Evolutionary conservation across 1,140 invertebrate genomes (phyloP).

Genomic region (Eriocheir sinensis): DNA sequence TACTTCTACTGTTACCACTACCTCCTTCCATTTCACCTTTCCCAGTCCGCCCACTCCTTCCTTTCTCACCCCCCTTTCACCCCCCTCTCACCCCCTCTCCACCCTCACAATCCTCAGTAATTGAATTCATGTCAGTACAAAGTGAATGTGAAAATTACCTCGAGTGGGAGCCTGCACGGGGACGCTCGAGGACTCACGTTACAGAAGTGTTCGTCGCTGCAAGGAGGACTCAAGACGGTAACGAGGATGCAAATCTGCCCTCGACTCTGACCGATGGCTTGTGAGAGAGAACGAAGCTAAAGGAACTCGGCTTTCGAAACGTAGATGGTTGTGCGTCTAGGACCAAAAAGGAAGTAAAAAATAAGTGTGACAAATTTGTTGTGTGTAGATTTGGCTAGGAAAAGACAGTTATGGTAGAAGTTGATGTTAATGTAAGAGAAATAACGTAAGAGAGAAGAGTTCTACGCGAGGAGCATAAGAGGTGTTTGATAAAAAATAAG

Average conservation of each 20-base stretch:
- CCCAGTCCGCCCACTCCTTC: not conserved
- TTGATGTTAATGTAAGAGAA: no score
- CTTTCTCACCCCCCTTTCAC: no score
- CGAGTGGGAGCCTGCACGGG: slow-evolving; percentile 18
- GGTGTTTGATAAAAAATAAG: no score
- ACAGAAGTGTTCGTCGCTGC: not conserved
- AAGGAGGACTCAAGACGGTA: not conserved
- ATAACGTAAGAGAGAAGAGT: no score
- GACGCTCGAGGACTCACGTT: slow-evolving; percentile 3
- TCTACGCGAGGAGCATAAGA: no score
- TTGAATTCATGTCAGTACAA: slow-evolving; percentile 61
- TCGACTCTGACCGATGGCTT: not conserved
- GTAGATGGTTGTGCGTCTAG: not conserved
- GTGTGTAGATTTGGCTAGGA: no score
- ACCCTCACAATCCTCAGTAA: slow-evolving; percentile 19
- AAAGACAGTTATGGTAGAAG: no score
- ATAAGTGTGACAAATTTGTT: not conserved
- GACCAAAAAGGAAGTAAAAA: no score
- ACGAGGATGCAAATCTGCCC: not conserved
- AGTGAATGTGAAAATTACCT: slow-evolving; percentile 46
- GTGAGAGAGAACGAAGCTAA: not conserved
- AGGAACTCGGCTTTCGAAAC: not conserved
- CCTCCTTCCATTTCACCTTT: not conserved
- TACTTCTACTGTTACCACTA: not conserved
- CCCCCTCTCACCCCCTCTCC: not conserved